Evolutionary conservation across 2,797 vertebrate genomes (phyloP).

Genomic region (Melanotaenia parkinsoni): DNA sequence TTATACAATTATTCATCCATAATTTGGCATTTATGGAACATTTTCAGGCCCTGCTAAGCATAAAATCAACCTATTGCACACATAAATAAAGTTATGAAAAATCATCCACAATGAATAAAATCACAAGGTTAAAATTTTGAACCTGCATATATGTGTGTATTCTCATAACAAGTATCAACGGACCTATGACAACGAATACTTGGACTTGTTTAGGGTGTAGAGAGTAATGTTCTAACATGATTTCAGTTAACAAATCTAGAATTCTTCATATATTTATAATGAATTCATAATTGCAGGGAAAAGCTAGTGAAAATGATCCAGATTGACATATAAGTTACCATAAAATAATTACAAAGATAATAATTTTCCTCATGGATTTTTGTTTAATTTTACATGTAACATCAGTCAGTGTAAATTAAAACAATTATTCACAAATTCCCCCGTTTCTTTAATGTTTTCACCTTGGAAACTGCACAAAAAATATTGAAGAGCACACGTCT

Average conservation of each 20-base stretch:
- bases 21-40: too few relatives aligned
- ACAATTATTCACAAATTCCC: neutral
- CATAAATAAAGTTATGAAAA: neutral
- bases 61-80: too few relatives aligned
- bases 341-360: too few relatives aligned
- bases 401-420: neutral
- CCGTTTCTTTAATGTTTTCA: neutral
- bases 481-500: neutral
- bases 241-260: neutral
- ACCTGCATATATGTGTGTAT: neutral
- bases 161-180: neutral
- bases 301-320: neutral
- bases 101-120: neutral
- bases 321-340: too few relatives aligned
- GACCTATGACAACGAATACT: too few relatives aligned
- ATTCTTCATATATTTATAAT: neutral
- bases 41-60: too few relatives aligned
- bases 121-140: neutral
- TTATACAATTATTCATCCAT: too few relatives aligned
- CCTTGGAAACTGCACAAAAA: conserved; percentile 18
- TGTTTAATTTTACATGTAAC: neutral
- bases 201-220: neutral
- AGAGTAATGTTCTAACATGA: neutral
- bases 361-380: neutral
- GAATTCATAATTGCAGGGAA: neutral